Evolutionary conservation across 2,888 invertebrate genomes (phyloP).

Genomic region (Oeneis ivallda): DNA sequence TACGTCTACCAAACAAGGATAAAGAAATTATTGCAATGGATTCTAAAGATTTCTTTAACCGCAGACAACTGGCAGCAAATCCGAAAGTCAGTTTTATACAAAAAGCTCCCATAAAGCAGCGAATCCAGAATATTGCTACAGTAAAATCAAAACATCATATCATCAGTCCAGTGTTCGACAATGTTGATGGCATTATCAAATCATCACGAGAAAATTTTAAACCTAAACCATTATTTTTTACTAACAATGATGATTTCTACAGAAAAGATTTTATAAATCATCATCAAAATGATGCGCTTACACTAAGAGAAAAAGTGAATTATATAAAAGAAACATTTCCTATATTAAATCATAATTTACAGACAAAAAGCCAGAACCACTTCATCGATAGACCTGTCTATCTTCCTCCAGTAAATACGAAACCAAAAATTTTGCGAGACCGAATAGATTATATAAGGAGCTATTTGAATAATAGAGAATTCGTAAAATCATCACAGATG

Average conservation of each 20-base stretch:
- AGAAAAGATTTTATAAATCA: constrained; percentile 42
- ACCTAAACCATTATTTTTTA: constrained; percentile 46
- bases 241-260: constrained; percentile 44
- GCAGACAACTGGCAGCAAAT: constrained; percentile 42
- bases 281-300: constrained; percentile 41
- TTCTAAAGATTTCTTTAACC: constrained; percentile 51
- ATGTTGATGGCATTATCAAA: constrained; percentile 36
- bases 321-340: constrained; percentile 40
- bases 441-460: constrained; percentile 51
- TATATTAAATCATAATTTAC: constrained; percentile 14
- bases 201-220: constrained; percentile 32
- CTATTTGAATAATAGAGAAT: constrained; percentile 46
- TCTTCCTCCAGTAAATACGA: constrained; percentile 37
- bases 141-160: constrained; percentile 41
- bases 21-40: constrained; percentile 49
- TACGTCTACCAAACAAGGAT: constrained; percentile 45
- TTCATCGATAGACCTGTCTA: constrained; percentile 44
- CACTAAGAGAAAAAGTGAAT: constrained; percentile 48
- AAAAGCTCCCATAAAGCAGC: constrained; percentile 18
- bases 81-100: constrained; percentile 30
- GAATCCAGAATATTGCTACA: constrained; percentile 25
- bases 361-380: constrained; percentile 10
- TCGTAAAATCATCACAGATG: constrained; percentile 25
- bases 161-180: constrained; percentile 50
- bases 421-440: constrained; percentile 50